Evolutionary conservation across 2,888 invertebrate species (phyloP), one percentile per base, ranked within the genome.

Genomic region (Drosophila algonquin): DNA sequence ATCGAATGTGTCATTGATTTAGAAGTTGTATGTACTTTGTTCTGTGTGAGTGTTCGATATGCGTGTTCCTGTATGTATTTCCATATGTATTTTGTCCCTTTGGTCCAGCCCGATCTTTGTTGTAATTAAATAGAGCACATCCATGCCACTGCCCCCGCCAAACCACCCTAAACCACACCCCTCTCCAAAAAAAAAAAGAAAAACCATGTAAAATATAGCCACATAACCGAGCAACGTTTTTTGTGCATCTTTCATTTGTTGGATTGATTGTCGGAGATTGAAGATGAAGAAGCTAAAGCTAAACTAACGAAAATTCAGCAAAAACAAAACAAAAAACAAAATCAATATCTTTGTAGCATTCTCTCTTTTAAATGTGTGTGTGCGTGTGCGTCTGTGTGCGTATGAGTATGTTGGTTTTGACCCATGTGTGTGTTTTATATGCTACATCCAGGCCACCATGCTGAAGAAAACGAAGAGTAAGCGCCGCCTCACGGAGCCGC

Each of bases 381-480:
- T 57, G 21, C 21, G 62, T 51, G 64, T 63, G 60, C 56, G 68
- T 64, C 62, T 64, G 59, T 76, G 68, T 58, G 59, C 30, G 71
- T 53, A 27, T 63, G 16, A 73, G 65, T 73, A 62, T 84, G 77
- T 75, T 74, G 71, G 65, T 73, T 79, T 73, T 86, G 89, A 85
- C 81, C 40, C 61, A 68, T 73, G 73, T 79, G 70, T 84, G 83
- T 88, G 74, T 87, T 74, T 86, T 83, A 74, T 81, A 81, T 81
- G 85, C 76, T 88, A 83, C 76, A 89, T 88, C 84, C 95, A 99
- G 99, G 99, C 99, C 93, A 99, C 99, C 94, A 99, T 99, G 99
- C 95, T 99, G 95, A 99, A 99, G 96, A 99, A 99, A 96, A 96
- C 96, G 94, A 99, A 99, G 95, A 98, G 98, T 95, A 98, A 98